These are phyloP conservation scores for Bufotes viridis DNA, from an alignment of 2,797 vertebrate species.

Conservation along the genomic window DNA sequence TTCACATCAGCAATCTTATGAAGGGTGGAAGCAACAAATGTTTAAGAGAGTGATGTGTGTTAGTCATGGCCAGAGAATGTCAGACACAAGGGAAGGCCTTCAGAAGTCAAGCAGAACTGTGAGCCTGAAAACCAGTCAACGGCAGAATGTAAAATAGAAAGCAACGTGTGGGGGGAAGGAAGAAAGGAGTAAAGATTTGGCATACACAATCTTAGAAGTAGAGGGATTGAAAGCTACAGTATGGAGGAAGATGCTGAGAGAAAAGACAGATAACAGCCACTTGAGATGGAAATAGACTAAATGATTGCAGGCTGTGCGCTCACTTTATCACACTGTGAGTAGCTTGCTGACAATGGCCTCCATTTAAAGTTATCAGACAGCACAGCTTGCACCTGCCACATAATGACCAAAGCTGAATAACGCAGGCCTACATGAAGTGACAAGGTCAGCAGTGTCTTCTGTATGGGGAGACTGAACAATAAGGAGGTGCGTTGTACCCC, in stretches of 20 bases:
- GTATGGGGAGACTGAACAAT: not conserved
- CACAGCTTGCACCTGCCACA: slow-evolving; percentile 2
- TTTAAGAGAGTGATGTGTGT: not conserved
- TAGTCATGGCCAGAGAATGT: not conserved
- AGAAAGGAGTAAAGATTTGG: not conserved
- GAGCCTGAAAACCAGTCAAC: not conserved
- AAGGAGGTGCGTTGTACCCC: not conserved
- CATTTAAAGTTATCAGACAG: slow-evolving; percentile 46
- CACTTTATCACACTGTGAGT: slow-evolving; percentile 43
- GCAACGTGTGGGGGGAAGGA: not conserved
- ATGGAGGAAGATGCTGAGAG: not conserved
- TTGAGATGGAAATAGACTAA: slow-evolving; percentile 50
- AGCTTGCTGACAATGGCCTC: slow-evolving; percentile 32
- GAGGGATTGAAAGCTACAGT: slow-evolving; percentile 6
- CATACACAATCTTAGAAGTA: not conserved
- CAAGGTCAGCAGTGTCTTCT: slow-evolving; percentile 20
- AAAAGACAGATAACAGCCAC: slow-evolving; percentile 38
- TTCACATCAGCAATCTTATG: not conserved
- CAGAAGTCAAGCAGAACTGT: slow-evolving; percentile 15
- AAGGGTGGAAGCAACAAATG: not conserved
- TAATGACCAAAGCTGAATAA: slow-evolving; percentile 34
- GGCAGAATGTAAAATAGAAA: not conserved
- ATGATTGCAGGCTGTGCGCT: slow-evolving; percentile 54
- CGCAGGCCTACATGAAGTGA: not conserved
- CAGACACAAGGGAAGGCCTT: slow-evolving; percentile 13